Conservation (phyloP, 2,113 vertebrate genomes). For the Todiramphus saurophagus region DNA sequence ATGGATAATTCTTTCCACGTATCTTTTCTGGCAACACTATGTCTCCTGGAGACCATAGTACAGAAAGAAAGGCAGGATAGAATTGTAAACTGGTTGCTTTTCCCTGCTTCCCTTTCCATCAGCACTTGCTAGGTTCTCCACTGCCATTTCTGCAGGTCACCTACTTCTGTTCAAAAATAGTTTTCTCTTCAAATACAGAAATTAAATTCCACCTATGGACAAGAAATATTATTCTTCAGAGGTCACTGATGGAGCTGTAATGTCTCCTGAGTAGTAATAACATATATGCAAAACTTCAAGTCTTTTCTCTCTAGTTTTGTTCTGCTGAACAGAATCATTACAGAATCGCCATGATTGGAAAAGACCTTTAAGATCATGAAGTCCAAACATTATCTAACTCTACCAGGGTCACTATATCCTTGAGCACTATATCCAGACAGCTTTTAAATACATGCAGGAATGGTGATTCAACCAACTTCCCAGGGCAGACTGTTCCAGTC, state of each 20-base stretch:
- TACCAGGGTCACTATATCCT: no score
- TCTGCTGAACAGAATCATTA: not conserved
- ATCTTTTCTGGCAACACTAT: not conserved
- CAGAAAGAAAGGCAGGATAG: not conserved
- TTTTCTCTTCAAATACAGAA: not conserved
- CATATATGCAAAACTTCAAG: not conserved
- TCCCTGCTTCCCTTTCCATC: not conserved
- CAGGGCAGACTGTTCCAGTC: no score
- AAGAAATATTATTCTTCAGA: not conserved
- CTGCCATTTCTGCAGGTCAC: not conserved
- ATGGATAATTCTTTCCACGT: not conserved
- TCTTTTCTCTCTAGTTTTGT: not conserved
- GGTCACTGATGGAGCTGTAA: not conserved
- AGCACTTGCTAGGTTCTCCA: accelerated
- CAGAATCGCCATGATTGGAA: no score
- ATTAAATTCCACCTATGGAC: not conserved
- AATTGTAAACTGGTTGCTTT: not conserved
- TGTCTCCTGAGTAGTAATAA: not conserved
- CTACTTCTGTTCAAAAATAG: not conserved
- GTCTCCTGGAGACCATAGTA: not conserved
- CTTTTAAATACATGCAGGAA: no score
- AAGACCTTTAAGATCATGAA: no score
- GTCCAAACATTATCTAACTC: no score
- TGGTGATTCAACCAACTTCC: no score
- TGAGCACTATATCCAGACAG: no score